Conservation (phyloP, 2,888 invertebrate species). For the Scaptomyza tumidula region DNA sequence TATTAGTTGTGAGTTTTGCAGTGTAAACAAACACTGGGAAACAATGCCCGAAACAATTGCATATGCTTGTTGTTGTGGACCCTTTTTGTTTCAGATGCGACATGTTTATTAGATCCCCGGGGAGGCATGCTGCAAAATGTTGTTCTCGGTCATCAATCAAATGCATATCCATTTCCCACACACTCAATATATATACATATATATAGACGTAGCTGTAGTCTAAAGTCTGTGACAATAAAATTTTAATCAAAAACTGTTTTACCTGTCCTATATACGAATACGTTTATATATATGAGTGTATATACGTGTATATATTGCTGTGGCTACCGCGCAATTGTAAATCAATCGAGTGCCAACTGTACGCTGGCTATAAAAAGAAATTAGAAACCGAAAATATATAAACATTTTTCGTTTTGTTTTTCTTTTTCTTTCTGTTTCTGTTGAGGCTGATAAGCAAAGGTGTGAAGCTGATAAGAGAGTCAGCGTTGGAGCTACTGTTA, state of each 20-base stretch:
- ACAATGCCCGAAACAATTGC: constrained; percentile 39
- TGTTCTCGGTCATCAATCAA: constrained; percentile 54
- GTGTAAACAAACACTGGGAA: constrained; percentile 56
- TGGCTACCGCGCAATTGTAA: constrained; percentile 57
- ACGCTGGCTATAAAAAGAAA: constrained; percentile 53
- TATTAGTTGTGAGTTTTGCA: constrained; percentile 41
- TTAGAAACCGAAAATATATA: constrained; percentile 42
- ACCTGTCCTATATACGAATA: constrained; percentile 1
- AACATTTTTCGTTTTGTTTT: neutral
- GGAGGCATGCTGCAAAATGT: constrained; percentile 44
- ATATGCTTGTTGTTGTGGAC: constrained; percentile 1
- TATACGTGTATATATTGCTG: neutral
- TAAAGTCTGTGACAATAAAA: constrained; percentile 36
- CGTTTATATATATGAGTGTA: neutral
- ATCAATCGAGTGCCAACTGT: constrained; percentile 62
- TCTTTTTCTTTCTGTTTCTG: neutral
- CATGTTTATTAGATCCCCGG: constrained; percentile 76
- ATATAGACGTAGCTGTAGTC: constrained; percentile 3
- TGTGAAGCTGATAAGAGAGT: constrained; percentile 58
- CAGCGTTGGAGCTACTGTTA: constrained; percentile 58
- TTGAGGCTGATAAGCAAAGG: constrained; percentile 59
- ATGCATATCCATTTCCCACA: constrained; percentile 61
- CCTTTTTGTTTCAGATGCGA: constrained; percentile 33
- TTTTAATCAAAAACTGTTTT: constrained; percentile 28
- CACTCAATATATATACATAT: constrained; percentile 20